Evolutionary conservation across 2,888 invertebrate species (phyloP).

Genomic region (Slavum lentiscoides): DNA sequence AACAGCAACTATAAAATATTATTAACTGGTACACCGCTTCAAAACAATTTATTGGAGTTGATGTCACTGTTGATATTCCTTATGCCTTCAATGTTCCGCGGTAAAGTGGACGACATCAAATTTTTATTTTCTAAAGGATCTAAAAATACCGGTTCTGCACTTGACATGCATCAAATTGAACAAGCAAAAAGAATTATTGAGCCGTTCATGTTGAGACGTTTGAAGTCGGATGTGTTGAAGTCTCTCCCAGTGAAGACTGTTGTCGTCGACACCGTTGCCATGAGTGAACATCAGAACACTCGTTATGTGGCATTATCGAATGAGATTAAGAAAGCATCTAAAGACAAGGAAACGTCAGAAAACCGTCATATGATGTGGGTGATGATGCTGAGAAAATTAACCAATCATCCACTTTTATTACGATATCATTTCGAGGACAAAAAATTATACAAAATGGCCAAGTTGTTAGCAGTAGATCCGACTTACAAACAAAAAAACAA

Average conservation of each 20-base stretch:
- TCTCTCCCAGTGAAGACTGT: conserved; percentile 85
- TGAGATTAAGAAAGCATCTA: conserved; percentile 63
- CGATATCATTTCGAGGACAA: conserved; percentile 68
- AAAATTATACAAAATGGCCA: conserved; percentile 68
- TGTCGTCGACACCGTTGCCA: conserved; percentile 68
- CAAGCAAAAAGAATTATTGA: conserved; percentile 95
- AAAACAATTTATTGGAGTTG: conserved; percentile 92
- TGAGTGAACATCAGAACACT: conserved; percentile 74
- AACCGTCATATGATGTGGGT: conserved; percentile 77
- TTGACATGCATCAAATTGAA: conserved; percentile 85
- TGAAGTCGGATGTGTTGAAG: conserved; percentile 83
- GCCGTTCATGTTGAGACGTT: conserved; percentile 86
- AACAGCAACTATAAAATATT: conserved; percentile 83
- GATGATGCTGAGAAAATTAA: conserved; percentile 91
- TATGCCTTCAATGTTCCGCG: conserved; percentile 92
- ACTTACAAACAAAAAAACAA: conserved; percentile 76
- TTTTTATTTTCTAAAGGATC: conserved; percentile 80
- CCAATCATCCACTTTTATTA: conserved; percentile 89
- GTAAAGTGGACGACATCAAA: conserved; percentile 84
- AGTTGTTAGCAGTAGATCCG: conserved; percentile 69
- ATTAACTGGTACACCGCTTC: conserved; percentile 92
- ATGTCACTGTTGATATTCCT: conserved; percentile 95
- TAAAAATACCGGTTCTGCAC: conserved; percentile 63
- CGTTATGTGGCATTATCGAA: conserved; percentile 77
- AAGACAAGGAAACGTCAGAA: conserved; percentile 58